A percentile compares a stretch with the other conserved stretches of the same genome.
These are phyloP conservation scores for Bothrops jararaca DNA, from an alignment of 2,113 vertebrate species.

Conservation along the genomic window DNA sequence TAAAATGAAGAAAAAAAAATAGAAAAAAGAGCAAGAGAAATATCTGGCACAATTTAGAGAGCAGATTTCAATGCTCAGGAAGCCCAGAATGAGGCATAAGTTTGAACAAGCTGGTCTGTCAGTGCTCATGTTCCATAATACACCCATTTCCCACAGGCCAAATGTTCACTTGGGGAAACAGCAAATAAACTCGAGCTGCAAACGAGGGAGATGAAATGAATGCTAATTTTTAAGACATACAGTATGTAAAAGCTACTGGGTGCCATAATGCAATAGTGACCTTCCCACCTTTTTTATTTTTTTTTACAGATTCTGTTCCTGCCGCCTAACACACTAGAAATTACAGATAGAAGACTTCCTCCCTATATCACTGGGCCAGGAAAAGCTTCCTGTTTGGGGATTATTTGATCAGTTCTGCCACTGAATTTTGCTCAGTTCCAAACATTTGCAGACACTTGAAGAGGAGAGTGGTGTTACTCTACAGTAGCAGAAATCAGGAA, in stretches of 20 bases:
- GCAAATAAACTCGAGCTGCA: slow-evolving; percentile 16
- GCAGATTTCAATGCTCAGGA: slow-evolving; percentile 38
- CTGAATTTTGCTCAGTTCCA: not conserved
- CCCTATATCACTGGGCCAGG: not conserved
- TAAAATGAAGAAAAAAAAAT: not conserved
- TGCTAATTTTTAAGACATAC: not conserved
- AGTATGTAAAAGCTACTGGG: not conserved
- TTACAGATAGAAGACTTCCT: not conserved
- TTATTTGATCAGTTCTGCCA: not conserved
- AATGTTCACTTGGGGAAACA: slow-evolving; percentile 16
- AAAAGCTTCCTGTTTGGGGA: not conserved
- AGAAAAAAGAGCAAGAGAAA: not conserved
- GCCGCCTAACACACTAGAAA: not conserved
- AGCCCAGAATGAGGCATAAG: slow-evolving; percentile 7
- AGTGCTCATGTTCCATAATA: slow-evolving; percentile 20
- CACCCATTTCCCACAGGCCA: slow-evolving; percentile 25
- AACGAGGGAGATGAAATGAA: not conserved
- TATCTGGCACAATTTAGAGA: slow-evolving; percentile 35
- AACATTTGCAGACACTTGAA: not conserved
- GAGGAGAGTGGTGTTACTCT: not conserved
- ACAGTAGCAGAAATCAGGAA: not conserved
- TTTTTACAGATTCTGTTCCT: not conserved
- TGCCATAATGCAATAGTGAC: not conserved
- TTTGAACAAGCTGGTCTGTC: slow-evolving; percentile 33
- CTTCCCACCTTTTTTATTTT: not conserved